Evolutionary conservation across 2,888 invertebrate species (phyloP), one percentile per base, ranked within the genome.

Genomic region (Ephialtes manifestator): DNA sequence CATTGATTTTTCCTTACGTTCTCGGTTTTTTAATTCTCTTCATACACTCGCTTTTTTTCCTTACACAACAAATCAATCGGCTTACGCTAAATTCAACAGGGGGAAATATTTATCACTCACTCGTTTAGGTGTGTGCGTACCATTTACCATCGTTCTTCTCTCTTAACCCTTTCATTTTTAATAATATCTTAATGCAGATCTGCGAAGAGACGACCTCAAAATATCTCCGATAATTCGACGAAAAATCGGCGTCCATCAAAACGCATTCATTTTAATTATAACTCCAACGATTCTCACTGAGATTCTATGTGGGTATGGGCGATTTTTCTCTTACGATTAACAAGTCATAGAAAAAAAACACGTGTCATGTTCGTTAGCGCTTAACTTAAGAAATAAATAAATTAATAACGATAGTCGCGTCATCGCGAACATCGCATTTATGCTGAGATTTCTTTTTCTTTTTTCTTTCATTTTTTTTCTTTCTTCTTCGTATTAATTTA

Each of bases 371-470:
- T 81, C 86, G 85, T 87, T 88, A 85, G 87, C 82, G 85, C 86
- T 89, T 89, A 90, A 88, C 86, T 90, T 86, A 89, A 89, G 85
- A 87, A 89, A 90, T 90, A 91, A 92, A 91, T 91, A 91, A 91
- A 90, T 91, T 84, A 39, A 88, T 87, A 87, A 87, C 86, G 83
- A 86, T 81, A 86, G 84, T 89, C 18, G 31, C 46, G 46, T n/a
- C 20, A 48, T 60, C 18, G 46, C 67, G 74, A 83, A 67, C 75
- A 70, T 78, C 81, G 72, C 65, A 48, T 55, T 83, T 67, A 79
- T 71, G 75, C 72, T 67, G 79, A 75, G 39, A 55, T 51, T 79
- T 53, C 55, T 70, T 51, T 68, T 39, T 48, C 43, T 65, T 71
- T 60, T 65, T 53, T 71, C 51, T 48, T 70, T 76, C 35, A 31